phyloP scores from a whole-genome alignment of 2,888 invertebrate genomes.

The Crematogaster levior region DNA sequence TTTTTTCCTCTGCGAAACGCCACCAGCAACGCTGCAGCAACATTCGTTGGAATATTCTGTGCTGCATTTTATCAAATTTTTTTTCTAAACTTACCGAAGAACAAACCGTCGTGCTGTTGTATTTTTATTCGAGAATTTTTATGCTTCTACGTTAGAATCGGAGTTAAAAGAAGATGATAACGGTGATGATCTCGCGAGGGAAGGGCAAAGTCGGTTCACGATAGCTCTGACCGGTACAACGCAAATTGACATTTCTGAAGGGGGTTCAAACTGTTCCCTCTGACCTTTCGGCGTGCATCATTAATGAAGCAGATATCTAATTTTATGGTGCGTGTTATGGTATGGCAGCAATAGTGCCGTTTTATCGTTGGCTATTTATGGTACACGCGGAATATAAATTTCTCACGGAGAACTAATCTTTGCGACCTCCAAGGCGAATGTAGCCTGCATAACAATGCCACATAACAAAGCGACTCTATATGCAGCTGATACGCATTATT shows the following conservation, averaged over 20 bases:
- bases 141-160: neutral
- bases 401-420: constrained; percentile 39
- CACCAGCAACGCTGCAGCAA: too few species aligned
- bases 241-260: constrained; percentile 50
- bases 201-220: neutral
- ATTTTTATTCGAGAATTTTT: constrained; percentile 10
- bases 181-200: neutral
- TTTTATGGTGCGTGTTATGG: constrained; percentile 45
- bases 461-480: neutral
- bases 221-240: neutral
- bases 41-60: too few species aligned
- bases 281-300: constrained; percentile 61
- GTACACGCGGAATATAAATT: constrained; percentile 57
- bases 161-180: neutral
- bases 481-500: neutral
- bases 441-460: constrained; percentile 1
- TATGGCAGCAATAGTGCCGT: constrained; percentile 20
- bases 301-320: constrained; percentile 55
- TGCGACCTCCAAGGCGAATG: constrained; percentile 37
- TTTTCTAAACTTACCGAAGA: neutral
- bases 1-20: neutral
- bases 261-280: constrained; percentile 35
- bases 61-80: neutral
- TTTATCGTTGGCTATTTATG: constrained; percentile 35
- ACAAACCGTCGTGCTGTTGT: neutral